Evolutionary conservation across 1,140 invertebrate species (phyloP).

Genomic region (Ceratina calcarata): DNA sequence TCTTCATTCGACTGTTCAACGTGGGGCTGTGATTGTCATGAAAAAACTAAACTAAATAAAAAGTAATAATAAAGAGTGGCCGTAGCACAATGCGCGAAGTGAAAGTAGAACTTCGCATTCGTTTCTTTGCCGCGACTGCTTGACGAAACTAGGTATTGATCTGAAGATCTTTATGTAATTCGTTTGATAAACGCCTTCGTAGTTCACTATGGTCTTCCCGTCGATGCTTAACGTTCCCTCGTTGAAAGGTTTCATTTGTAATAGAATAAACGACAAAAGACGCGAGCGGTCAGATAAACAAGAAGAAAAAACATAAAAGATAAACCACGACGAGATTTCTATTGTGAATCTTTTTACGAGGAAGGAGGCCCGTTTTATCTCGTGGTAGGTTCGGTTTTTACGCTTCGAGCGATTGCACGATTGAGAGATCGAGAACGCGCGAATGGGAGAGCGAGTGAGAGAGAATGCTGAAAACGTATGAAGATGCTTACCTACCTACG

Average conservation of each 20-base stretch:
- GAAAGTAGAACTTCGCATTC: slow-evolving; percentile 15
- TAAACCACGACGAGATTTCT: slow-evolving; percentile 39
- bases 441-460: slow-evolving; percentile 23
- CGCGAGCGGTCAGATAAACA: neutral
- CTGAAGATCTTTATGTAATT: neutral
- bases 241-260: slow-evolving; percentile 33
- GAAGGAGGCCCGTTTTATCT: slow-evolving; percentile 44
- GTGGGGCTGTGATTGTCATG: slow-evolving; percentile 22
- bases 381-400: slow-evolving; percentile 47
- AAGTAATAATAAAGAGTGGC: neutral
- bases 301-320: neutral
- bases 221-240: slow-evolving; percentile 57
- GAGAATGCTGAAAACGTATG: neutral
- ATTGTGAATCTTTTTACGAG: slow-evolving; percentile 38
- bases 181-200: slow-evolving; percentile 42
- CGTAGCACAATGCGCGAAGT: slow-evolving; percentile 6
- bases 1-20: slow-evolving; percentile 10
- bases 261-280: slow-evolving; percentile 16
- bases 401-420: slow-evolving; percentile 21
- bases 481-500: slow-evolving; percentile 50
- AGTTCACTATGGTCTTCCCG: slow-evolving; percentile 61
- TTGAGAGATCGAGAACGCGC: neutral
- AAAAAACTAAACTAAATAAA: neutral
- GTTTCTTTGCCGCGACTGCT: slow-evolving; percentile 6
- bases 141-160: neutral